A percentile compares a stretch with the other conserved stretches of the same genome.
These are phyloP conservation scores for Oryzias dopingdopingensis DNA, from an alignment of 2,797 vertebrate genomes.

Conservation along the genomic window DNA sequence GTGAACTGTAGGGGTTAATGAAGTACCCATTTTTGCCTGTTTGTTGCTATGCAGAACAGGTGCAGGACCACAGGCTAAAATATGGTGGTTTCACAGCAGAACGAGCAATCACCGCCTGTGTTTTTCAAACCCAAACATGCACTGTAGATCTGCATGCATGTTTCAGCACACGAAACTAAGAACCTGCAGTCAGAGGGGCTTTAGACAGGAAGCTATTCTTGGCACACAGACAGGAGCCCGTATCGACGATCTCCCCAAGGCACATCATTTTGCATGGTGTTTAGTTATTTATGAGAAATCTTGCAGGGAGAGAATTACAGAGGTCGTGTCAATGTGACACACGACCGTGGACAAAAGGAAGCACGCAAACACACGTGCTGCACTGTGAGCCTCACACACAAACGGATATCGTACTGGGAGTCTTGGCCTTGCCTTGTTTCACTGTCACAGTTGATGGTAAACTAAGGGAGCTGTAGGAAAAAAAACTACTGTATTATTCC, in stretches of 20 bases:
- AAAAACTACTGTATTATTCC: constrained; percentile 5
- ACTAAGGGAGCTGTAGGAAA: constrained; percentile 19
- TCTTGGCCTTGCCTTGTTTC: constrained; percentile 7
- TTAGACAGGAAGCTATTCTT: constrained; percentile 55
- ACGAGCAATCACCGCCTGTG: constrained; percentile 17
- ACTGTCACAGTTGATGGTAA: too few species aligned
- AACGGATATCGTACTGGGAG: constrained; percentile 11
- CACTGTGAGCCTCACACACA: constrained; percentile 2
- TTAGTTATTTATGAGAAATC: constrained; percentile 73
- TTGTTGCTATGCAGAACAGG: constrained; percentile 72
- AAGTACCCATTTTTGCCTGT: constrained; percentile 62
- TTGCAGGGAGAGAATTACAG: constrained; percentile 59
- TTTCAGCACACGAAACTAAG: constrained; percentile 26
- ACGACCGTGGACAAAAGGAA: constrained; percentile 30
- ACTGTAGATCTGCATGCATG: constrained; percentile 9
- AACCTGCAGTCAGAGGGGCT: constrained; percentile 31
- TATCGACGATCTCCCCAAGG: constrained; percentile 54
- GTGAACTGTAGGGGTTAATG: constrained; percentile 19
- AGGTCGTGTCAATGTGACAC: constrained; percentile 67
- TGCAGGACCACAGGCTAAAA: constrained; percentile 72
- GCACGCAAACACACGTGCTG: constrained; percentile 5
- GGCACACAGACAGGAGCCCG: constrained; percentile 44
- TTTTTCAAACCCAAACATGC: constrained; percentile 23
- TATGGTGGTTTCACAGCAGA: constrained; percentile 54
- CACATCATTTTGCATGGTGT: constrained; percentile 60